Conservation (phyloP, 2,797 vertebrate genomes). For the Anabacerthia variegaticeps region DNA sequence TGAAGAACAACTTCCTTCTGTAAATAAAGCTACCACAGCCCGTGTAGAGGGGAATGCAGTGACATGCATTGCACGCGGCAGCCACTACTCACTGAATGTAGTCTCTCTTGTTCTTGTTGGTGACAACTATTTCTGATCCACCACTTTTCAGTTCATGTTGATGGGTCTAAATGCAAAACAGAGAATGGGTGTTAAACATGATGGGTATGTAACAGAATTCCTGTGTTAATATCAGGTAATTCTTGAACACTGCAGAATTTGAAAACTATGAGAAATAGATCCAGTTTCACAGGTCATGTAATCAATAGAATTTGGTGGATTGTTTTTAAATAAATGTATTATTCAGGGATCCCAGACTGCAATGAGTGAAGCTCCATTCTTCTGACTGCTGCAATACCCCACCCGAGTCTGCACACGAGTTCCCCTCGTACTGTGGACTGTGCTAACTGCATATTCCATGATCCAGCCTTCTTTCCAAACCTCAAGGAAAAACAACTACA, state of each 20-base stretch:
- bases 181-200: background rate
- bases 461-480: background rate
- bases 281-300: background rate
- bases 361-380: background rate
- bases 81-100: slow-evolving; percentile 91
- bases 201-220: background rate
- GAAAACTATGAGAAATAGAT: background rate
- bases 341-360: background rate
- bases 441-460: background rate
- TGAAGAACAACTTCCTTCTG: background rate
- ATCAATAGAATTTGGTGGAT: background rate
- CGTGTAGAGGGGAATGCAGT: background rate
- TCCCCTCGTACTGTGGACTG: background rate
- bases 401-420: background rate
- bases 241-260: background rate
- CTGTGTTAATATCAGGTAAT: background rate
- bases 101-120: slow-evolving; percentile 94
- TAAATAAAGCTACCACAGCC: background rate
- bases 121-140: slow-evolving; percentile 91
- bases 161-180: slow-evolving; percentile 85
- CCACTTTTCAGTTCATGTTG: slow-evolving; percentile 90
- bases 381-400: background rate
- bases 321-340: background rate
- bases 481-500: background rate
- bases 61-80: background rate